Evolutionary conservation across 2,113 vertebrate species (phyloP), one percentile per base, ranked within the genome.

Genomic region (Microtus ochrogaster): DNA sequence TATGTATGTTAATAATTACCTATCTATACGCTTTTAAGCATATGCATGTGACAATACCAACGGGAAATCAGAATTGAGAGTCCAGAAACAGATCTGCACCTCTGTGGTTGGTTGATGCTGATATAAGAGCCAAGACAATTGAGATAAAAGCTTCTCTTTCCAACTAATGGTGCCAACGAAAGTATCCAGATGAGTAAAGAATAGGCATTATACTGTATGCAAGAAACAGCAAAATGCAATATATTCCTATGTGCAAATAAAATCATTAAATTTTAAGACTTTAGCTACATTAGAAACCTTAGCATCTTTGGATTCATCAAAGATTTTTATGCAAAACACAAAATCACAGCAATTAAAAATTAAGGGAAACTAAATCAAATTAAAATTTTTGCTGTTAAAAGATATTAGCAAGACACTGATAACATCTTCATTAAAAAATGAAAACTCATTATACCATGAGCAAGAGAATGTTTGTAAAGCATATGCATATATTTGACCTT

Each of bases 151-250:
- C 4, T 91, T 22, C 30, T 79, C 14, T 91, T 92, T 88, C 77
- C 49, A 93, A 85, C 36, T 72, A 81, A 85, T 58, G 13, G 16
- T 16, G 72, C 47, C 52, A 2, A 7, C 6, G 61, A 28, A 83
- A 41, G 74, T 10, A 95, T 44, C 36, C 13, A 49, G 39, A 91
- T n/a, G 22, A 88, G 55, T 39, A 72, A 6, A 78, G 47, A 93
- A 2, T 2, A n/a, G 47, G 17, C 16, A 36, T 72, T n/a, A 82
- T 2, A 90, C 26, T 21, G 41, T 39, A 52, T 47, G 22, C 0
- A 93, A 94, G 65, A 87, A 92, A 52, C 92, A 88, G 74, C 47
- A 72, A 92, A 94, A 78, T 66, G 36, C 2, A 74, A 85, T 28
- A 70, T 8, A 90, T 16, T 13, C 11, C 8, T 92, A 78, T 92